Evolutionary conservation across 2,888 invertebrate genomes (phyloP).

Genomic region (Epinotia demarniana): DNA sequence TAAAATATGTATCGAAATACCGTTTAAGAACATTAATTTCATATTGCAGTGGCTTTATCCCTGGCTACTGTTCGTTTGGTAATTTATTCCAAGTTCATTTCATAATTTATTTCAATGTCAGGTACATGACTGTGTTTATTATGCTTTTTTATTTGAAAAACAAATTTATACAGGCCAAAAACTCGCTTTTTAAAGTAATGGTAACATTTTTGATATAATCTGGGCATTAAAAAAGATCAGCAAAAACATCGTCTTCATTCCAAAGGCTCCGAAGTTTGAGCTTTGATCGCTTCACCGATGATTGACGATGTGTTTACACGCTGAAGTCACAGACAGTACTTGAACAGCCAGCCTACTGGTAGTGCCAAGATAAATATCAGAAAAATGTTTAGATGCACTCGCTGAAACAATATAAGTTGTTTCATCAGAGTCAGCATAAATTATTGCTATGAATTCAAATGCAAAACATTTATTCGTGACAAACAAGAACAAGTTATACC

Average conservation of each 20-base stretch:
- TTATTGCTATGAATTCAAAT: neutral
- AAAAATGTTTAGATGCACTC: neutral
- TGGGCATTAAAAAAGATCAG: neutral
- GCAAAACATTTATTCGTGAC: no score
- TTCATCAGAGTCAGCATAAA: neutral
- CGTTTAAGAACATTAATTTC: no score
- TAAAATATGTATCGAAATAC: no score
- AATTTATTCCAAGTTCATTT: no score
- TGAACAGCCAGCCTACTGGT: neutral
- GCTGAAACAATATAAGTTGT: neutral
- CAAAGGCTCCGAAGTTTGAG: neutral
- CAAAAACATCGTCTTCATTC: neutral
- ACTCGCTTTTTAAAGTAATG: neutral
- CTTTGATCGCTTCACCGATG: slow-evolving; percentile 10
- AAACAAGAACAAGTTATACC: no score
- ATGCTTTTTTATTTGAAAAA: no score
- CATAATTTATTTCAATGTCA: no score
- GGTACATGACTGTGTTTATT: no score
- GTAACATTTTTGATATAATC: neutral
- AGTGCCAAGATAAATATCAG: slow-evolving; percentile 4
- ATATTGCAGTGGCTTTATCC: no score
- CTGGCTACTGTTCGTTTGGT: no score
- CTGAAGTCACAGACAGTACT: slow-evolving; percentile 7
- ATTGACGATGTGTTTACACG: slow-evolving; percentile 21
- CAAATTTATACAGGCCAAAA: neutral